Percentiles rank a stretch among this genome's conserved stretches.
These are phyloP conservation scores for Drosophila navojoa DNA, from an alignment of 1,140 invertebrate species.

Conservation along the genomic window DNA sequence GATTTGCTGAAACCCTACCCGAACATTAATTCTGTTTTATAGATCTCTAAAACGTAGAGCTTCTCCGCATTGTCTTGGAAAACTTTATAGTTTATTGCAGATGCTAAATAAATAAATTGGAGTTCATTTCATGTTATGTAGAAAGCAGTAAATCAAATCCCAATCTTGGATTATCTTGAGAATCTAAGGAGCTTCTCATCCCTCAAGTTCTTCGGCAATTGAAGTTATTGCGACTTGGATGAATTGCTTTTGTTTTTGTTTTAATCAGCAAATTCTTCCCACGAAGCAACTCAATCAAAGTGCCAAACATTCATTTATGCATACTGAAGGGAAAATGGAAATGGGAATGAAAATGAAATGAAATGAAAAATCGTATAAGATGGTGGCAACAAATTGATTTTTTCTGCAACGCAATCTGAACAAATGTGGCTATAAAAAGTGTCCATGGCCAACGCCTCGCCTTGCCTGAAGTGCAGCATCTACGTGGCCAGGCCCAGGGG, in stretches of 20 bases:
- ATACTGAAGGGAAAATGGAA: conserved; percentile 5
- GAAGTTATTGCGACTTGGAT: background rate
- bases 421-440: conserved; percentile 71
- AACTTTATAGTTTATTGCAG: too few species aligned
- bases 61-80: too few species aligned
- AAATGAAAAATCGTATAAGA: conserved; percentile 32
- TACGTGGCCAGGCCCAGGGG: conserved; percentile 1
- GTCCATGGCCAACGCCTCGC: conserved; percentile 49
- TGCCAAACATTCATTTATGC: conserved; percentile 26
- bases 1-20: background rate
- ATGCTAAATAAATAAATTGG: too few species aligned
- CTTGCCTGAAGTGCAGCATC: conserved; percentile 35
- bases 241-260: background rate
- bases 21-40: background rate
- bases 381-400: conserved; percentile 67
- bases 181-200: too few species aligned
- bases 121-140: too few species aligned
- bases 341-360: conserved; percentile 8
- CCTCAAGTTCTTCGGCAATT: background rate
- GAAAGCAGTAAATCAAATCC: too few species aligned
- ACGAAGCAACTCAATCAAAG: conserved; percentile 43
- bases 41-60: too few species aligned
- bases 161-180: too few species aligned
- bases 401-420: conserved; percentile 52
- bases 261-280: conserved; percentile 37